Evolutionary conservation across 2,797 vertebrate genomes (phyloP).

Genomic region (Leptoclinus maculatus): DNA sequence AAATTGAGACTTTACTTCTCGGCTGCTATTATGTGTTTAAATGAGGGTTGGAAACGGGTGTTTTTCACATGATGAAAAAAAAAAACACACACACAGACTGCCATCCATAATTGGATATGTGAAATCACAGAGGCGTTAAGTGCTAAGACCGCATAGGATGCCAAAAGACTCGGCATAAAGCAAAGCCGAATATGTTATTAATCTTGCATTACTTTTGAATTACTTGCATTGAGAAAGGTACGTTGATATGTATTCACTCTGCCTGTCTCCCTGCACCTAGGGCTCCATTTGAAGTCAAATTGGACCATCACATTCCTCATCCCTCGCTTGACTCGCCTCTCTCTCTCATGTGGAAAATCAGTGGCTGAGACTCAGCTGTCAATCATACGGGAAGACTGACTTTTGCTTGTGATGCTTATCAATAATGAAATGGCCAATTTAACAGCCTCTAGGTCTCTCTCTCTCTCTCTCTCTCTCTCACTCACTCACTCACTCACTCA

Average conservation of each 20-base stretch:
- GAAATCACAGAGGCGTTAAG: slow-evolving; percentile 39
- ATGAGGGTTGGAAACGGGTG: slow-evolving; percentile 40
- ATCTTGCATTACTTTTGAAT: slow-evolving; percentile 56
- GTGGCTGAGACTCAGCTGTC: slow-evolving; percentile 73
- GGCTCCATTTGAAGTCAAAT: slow-evolving; percentile 76
- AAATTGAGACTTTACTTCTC: not conserved
- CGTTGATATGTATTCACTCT: slow-evolving; percentile 59
- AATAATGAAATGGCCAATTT: slow-evolving; percentile 83
- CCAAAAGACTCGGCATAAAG: slow-evolving; percentile 24
- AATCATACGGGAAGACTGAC: slow-evolving; percentile 75
- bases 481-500: slow-evolving; percentile 7
- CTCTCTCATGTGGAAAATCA: slow-evolving; percentile 81
- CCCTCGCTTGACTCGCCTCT: slow-evolving; percentile 55
- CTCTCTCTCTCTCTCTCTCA: slow-evolving; percentile 24
- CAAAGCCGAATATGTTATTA: slow-evolving; percentile 49
- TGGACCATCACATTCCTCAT: slow-evolving; percentile 68
- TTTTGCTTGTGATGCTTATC: slow-evolving; percentile 78
- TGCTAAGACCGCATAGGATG: slow-evolving; percentile 41
- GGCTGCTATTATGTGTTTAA: slow-evolving; percentile 14
- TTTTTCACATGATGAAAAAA: slow-evolving; percentile 43
- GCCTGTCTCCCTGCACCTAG: slow-evolving; percentile 49
- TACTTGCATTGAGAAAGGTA: slow-evolving; percentile 52
- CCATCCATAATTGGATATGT: slow-evolving; percentile 49
- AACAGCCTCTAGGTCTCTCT: slow-evolving; percentile 67
- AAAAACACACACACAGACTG: slow-evolving; percentile 25